Evolutionary conservation across 2,888 invertebrate species (phyloP).

Genomic region (Molorchus minor): DNA sequence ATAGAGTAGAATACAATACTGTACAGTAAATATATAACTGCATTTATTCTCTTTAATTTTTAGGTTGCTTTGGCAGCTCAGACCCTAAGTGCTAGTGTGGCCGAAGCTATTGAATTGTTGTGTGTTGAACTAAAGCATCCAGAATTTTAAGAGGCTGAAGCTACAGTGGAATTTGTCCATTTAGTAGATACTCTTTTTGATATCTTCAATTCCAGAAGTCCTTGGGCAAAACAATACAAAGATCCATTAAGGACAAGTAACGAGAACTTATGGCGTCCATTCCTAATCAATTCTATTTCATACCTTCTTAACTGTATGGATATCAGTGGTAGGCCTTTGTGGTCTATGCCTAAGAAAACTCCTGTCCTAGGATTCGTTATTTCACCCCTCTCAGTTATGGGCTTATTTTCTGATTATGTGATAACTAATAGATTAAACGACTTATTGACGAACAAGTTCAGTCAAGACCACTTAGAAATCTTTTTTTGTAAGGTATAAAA

Average conservation of each 20-base stretch:
- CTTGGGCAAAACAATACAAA: constrained; percentile 25
- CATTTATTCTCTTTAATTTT: not conserved
- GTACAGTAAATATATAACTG: not conserved
- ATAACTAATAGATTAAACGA: constrained; percentile 17
- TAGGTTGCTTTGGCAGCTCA: constrained; percentile 36
- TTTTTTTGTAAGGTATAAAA: constrained; percentile 29
- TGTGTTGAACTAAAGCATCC: constrained; percentile 13
- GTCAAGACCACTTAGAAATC: constrained; percentile 34
- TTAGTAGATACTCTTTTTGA: constrained; percentile 27
- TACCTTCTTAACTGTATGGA: constrained; percentile 20
- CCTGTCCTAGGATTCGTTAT: constrained; percentile 28
- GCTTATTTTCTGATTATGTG: constrained; percentile 26
- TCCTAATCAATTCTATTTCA: constrained; percentile 11
- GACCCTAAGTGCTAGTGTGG: constrained; percentile 33
- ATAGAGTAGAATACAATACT: not conserved
- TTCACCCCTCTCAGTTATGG: constrained; percentile 13
- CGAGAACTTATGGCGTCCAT: constrained; percentile 18
- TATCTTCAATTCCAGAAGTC: constrained; percentile 29
- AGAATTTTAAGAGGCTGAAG: constrained; percentile 25
- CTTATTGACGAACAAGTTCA: constrained; percentile 27
- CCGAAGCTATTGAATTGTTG: constrained; percentile 29
- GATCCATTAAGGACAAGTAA: constrained; percentile 14
- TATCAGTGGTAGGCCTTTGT: constrained; percentile 7
- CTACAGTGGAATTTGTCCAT: constrained; percentile 30
- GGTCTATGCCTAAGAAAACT: constrained; percentile 19